Evolutionary conservation across 53 echinoderm and acorn worm species (phyloP).

Genomic region (Antedon mediterranea): DNA sequence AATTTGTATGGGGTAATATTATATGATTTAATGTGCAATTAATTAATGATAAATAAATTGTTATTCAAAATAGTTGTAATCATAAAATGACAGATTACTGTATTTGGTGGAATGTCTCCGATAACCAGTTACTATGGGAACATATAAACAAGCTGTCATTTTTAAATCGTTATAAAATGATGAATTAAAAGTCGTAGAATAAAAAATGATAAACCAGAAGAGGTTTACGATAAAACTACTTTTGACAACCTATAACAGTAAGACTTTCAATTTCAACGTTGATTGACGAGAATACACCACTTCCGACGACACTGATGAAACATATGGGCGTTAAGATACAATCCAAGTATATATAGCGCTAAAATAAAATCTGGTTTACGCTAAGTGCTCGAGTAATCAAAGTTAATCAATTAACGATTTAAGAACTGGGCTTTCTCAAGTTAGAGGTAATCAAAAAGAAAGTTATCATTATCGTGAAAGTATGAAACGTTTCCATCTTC

Average conservation of each 20-base stretch:
- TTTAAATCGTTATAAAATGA: no score
- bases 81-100: no score
- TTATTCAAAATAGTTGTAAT: no score
- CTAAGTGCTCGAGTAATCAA: neutral
- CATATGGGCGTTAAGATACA: neutral
- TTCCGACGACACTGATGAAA: neutral
- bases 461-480: neutral
- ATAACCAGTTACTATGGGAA: no score
- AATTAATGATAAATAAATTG: no score
- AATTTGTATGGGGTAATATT: no score
- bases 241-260: neutral
- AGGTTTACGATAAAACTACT: neutral
- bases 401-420: neutral
- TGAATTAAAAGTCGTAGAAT: no score
- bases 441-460: neutral
- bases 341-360: neutral
- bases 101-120: no score
- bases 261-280: neutral
- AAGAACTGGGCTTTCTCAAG: neutral
- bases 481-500: neutral
- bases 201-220: neutral
- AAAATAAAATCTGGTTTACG: neutral
- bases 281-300: neutral
- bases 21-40: no score
- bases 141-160: no score